Base-by-base conservation (phyloP, 2,797 vertebrate genomes). In the Onychomys arenicola region DNA sequence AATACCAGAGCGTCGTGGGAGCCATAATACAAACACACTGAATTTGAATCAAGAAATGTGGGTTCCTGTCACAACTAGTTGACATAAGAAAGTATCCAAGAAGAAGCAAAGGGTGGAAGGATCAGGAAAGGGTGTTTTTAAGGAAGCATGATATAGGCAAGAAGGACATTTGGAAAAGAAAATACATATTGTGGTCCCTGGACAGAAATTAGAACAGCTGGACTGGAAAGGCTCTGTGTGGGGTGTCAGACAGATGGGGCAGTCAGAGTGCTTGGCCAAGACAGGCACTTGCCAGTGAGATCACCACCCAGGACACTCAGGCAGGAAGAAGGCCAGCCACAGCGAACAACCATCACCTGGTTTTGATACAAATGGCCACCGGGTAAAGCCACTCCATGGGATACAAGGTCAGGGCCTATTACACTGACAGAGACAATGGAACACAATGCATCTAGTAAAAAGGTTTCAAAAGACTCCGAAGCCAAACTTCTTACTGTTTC, bases 31-130 rank as follows among this genome's bases (percentile, higher is more conserved):
- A 59, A 71, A 84, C 11, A 55, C 5, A 32, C 13, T n/a, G 19
- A 25, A 40, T 49, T 43, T 1, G 2, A 55, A 97, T 97, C 98
- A 96, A 98, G 95, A 89, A 2, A 69, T 81, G 93, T 55, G 97
- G 95, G 97, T 97, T 97, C 97, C 96, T 9, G 81, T 97, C 97
- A 61, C 75, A 91, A 95, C 96, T 83, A 94, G 95, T 94, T 97
- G 86, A 55, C 1, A 46, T 0, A 82, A 49, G 55, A 76, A 49
- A 32, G 63, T 23, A 0, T 65, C 25, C 82, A 59, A 69, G 69
- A 49, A 55, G 43, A 83, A 40, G 17, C 19, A 34, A 67, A 14
- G 25, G n/a, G 25, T 1, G 27, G 40, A n/a, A 91, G 27, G 40
- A 13, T 16, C 43, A 34, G 77, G 46, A 49, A 77, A 75, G 43